These are phyloP conservation scores for Zoanthus sansibaricus DNA, from an alignment of 92 coral and sea anemone species.

Conservation along the genomic window DNA sequence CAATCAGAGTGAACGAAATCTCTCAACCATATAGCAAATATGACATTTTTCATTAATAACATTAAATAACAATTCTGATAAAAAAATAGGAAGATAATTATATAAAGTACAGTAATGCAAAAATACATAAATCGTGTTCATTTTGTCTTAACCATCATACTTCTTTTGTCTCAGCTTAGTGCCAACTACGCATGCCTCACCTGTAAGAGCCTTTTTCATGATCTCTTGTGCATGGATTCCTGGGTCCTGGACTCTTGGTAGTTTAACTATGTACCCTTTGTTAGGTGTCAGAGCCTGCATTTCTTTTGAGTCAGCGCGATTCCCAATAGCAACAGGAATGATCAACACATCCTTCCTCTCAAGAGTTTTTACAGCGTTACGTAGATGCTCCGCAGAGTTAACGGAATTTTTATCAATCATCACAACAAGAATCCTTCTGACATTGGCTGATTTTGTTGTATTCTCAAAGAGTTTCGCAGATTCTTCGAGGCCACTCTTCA, in stretches of 20 bases:
- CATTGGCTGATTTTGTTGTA: slow-evolving; percentile 62
- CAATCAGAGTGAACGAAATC: no score
- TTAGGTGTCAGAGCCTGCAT: slow-evolving; percentile 61
- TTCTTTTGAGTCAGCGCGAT: slow-evolving; percentile 56
- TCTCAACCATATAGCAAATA: no score
- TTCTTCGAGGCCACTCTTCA: slow-evolving; percentile 70
- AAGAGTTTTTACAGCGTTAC: slow-evolving; percentile 57
- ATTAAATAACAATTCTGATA: no score
- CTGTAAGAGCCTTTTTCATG: slow-evolving; percentile 71
- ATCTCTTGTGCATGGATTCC: slow-evolving; percentile 71
- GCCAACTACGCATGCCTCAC: slow-evolving; percentile 30
- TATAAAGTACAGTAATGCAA: no score
- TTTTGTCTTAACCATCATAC: no score
- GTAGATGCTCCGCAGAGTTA: slow-evolving; percentile 39
- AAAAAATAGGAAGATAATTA: no score
- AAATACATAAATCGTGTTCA: no score
- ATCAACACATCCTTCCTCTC: slow-evolving; percentile 73
- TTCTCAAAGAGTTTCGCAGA: slow-evolving; percentile 59
- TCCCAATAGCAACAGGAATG: slow-evolving; percentile 83
- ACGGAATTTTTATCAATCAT: slow-evolving; percentile 58
- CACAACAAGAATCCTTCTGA: slow-evolving; percentile 77
- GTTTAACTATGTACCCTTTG: slow-evolving; percentile 61
- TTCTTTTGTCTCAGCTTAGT: no score
- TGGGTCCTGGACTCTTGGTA: slow-evolving; percentile 62
- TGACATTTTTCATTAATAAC: no score